phyloP scores from a whole-genome alignment of 2,113 vertebrate species.

The Crocuta crocuta region DNA sequence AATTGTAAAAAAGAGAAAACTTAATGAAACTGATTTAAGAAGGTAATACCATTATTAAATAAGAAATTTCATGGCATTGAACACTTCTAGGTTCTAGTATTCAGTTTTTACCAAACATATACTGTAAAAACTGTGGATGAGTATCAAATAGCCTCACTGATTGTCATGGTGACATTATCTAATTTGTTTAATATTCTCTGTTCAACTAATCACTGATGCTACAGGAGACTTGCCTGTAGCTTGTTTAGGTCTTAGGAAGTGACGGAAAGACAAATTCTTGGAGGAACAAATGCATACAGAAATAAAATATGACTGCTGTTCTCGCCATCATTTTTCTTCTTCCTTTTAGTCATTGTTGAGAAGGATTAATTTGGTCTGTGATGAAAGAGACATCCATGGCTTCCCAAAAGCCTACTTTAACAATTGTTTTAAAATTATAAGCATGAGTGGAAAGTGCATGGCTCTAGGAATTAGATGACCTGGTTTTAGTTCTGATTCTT shows the following conservation, averaged over 20 bases:
- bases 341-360: background rate
- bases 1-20: constrained; percentile 12
- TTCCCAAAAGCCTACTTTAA: background rate
- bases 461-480: background rate
- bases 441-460: background rate
- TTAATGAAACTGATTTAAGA: constrained; percentile 13
- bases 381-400: background rate
- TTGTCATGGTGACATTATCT: constrained; percentile 60
- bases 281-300: background rate
- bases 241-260: constrained; percentile 41
- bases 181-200: constrained; percentile 52
- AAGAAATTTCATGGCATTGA: background rate
- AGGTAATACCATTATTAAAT: background rate
- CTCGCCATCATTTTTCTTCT: background rate
- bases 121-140: background rate
- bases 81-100: background rate
- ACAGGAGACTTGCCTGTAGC: background rate
- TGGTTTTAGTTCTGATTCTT: background rate
- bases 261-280: constrained; percentile 1
- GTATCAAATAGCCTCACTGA: background rate
- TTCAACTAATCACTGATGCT: constrained; percentile 21
- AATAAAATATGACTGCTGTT: background rate
- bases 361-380: background rate
- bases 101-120: background rate
- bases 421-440: background rate